Percentiles rank a stretch among this genome's conserved stretches.
Conservation (phyloP, 2,113 vertebrate species). For the Bubo blakistoni region DNA sequence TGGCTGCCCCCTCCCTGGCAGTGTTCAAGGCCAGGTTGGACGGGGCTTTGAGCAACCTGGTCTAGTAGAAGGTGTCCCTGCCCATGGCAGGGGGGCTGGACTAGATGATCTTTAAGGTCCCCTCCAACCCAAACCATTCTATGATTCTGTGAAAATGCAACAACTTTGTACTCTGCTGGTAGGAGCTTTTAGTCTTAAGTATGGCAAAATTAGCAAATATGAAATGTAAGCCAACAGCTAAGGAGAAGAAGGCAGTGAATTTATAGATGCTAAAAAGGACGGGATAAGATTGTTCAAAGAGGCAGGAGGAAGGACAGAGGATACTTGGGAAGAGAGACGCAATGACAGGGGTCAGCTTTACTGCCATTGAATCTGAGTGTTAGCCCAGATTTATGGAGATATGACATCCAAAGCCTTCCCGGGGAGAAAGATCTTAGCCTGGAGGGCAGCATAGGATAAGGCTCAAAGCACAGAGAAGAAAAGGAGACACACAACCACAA, state of each 20-base stretch:
- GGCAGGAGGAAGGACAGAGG: neutral
- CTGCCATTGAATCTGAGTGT: neutral
- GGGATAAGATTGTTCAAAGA: neutral
- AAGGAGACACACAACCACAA: rapidly evolving
- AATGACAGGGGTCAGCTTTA: neutral
- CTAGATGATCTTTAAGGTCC: too few species aligned
- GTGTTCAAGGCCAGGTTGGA: too few species aligned
- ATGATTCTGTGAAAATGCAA: neutral
- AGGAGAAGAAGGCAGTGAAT: neutral
- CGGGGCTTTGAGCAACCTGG: too few species aligned
- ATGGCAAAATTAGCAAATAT: neutral
- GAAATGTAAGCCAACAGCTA: neutral
- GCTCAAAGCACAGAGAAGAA: neutral
- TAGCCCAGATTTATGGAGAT: neutral
- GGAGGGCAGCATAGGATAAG: neutral
- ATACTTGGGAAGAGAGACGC: neutral
- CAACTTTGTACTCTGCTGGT: neutral
- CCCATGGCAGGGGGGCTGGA: too few species aligned
- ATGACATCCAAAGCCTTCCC: neutral
- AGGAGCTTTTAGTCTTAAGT: neutral
- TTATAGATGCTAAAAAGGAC: neutral
- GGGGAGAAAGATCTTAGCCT: neutral
- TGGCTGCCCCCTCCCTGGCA: too few species aligned
- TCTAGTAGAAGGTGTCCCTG: too few species aligned
- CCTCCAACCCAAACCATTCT: too few species aligned